Percentiles rank a stretch among this genome's conserved stretches.
These are phyloP conservation scores for Nycteola revayana DNA, from an alignment of 2,888 invertebrate species.

Conservation along the genomic window DNA sequence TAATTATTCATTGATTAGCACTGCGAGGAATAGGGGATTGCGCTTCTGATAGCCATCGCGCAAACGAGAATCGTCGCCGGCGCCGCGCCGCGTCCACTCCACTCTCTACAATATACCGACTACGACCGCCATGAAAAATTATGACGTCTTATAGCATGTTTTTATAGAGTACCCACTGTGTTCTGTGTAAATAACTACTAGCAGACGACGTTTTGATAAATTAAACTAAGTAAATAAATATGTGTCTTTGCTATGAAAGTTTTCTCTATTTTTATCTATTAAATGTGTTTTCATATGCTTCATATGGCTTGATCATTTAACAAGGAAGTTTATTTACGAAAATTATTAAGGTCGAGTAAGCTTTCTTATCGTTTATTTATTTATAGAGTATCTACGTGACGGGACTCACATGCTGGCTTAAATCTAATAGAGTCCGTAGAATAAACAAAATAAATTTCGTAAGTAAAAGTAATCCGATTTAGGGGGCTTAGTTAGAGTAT, in stretches of 20 bases:
- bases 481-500: background rate
- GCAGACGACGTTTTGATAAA: too few species aligned
- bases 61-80: slow-evolving; percentile 76
- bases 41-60: slow-evolving; percentile 80
- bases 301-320: background rate
- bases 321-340: slow-evolving; percentile 10
- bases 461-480: slow-evolving; percentile 14
- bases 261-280: too few species aligned
- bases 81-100: slow-evolving; percentile 56
- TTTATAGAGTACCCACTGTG: slow-evolving; percentile 15
- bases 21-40: slow-evolving; percentile 81
- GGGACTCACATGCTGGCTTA: slow-evolving; percentile 27
- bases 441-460: slow-evolving; percentile 7
- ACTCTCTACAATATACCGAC: slow-evolving; percentile 31
- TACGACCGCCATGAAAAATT: slow-evolving; percentile 27
- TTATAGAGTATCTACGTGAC: slow-evolving; percentile 30
- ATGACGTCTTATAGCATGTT: slow-evolving; percentile 23
- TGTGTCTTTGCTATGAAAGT: too few species aligned
- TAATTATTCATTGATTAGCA: slow-evolving; percentile 83
- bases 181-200: too few species aligned
- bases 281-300: too few species aligned
- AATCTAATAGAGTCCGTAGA: slow-evolving; percentile 8
- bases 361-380: slow-evolving; percentile 25
- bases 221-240: too few species aligned
- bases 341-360: slow-evolving; percentile 3